Evolutionary conservation across 1,140 invertebrate genomes (phyloP).

Genomic region (Odontomachus brunneus): DNA sequence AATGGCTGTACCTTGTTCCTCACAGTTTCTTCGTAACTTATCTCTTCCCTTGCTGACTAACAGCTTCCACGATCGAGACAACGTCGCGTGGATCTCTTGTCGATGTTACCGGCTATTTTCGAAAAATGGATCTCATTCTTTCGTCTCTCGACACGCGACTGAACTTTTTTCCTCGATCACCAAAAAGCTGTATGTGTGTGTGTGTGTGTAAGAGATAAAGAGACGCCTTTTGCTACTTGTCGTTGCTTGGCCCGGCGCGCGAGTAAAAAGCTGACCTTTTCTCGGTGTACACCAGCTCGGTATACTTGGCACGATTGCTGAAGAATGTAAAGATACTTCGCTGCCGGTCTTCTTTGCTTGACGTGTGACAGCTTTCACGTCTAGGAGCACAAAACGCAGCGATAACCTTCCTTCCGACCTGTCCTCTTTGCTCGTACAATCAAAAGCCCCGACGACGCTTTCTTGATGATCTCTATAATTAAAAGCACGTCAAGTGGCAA

Average conservation of each 20-base stretch:
- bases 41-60: constrained; percentile 5
- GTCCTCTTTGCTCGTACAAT: not conserved
- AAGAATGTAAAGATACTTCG: not conserved
- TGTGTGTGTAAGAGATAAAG: no score
- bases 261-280: constrained; percentile 1
- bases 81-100: not conserved
- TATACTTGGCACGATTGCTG: constrained; percentile 9
- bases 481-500: constrained; percentile 27
- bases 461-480: constrained; percentile 42
- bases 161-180: not conserved
- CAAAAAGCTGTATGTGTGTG: no score
- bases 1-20: not conserved
- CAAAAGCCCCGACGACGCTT: not conserved
- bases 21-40: constrained; percentile 8
- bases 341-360: not conserved
- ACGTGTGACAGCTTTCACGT: constrained; percentile 15
- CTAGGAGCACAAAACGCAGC: constrained; percentile 20
- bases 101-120: not conserved
- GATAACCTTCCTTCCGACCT: not conserved
- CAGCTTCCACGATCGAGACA: constrained; percentile 19
- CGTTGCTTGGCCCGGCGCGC: not conserved
- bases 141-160: not conserved
- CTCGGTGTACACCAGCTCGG: not conserved
- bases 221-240: not conserved
- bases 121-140: not conserved